Conservation (phyloP, 2,888 invertebrate species). For the Trachelus stipa region DNA sequence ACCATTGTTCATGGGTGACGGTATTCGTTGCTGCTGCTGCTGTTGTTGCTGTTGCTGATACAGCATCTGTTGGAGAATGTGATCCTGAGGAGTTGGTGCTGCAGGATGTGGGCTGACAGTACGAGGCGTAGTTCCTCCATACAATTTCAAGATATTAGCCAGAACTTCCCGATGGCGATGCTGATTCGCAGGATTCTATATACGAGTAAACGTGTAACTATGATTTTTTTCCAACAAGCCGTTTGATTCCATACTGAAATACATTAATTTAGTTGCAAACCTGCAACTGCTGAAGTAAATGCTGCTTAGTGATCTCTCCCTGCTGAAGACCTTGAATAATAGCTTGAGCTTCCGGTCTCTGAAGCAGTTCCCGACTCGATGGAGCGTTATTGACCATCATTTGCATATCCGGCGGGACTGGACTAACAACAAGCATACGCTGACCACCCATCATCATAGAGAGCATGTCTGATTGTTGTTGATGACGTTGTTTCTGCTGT, state of each 20-base stretch:
- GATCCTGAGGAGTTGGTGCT: constrained; percentile 61
- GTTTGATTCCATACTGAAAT: neutral
- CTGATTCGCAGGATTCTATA: constrained; percentile 77
- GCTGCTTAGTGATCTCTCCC: constrained; percentile 81
- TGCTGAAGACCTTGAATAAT: constrained; percentile 81
- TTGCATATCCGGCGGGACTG: constrained; percentile 65
- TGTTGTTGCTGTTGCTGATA: constrained; percentile 66
- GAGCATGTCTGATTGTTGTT: constrained; percentile 65
- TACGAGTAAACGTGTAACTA: neutral
- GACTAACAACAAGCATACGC: constrained; percentile 70
- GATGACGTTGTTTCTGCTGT: constrained; percentile 56
- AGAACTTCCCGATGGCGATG: constrained; percentile 80
- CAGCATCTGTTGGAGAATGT: constrained; percentile 67
- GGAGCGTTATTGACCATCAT: constrained; percentile 67
- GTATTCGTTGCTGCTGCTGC: constrained; percentile 60
- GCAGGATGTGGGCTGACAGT: constrained; percentile 64
- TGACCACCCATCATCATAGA: constrained; percentile 73
- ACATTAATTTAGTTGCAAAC: constrained; percentile 40
- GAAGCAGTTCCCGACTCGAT: constrained; percentile 75
- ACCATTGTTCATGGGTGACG: constrained; percentile 66
- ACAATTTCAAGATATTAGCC: constrained; percentile 74
- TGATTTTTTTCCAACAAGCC: neutral
- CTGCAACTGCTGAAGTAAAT: constrained; percentile 80
- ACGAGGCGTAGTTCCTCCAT: constrained; percentile 62
- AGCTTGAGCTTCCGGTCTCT: constrained; percentile 81